Conservation (phyloP, 2,888 invertebrate genomes). For the Axea sp. region DNA sequence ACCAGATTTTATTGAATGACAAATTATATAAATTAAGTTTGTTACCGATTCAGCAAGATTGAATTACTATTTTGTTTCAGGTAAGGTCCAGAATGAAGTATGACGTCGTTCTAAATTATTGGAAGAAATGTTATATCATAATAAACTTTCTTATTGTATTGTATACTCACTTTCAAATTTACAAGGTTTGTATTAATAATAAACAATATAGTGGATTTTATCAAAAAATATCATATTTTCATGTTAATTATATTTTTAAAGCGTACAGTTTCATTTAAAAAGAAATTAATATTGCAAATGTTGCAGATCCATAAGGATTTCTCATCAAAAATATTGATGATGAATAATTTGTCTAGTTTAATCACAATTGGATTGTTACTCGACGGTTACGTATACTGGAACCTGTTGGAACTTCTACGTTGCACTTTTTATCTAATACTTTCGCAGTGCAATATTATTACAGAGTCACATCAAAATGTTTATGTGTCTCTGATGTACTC, state of each 20-base stretch:
- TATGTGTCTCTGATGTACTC: conserved; percentile 33
- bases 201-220: too few species aligned
- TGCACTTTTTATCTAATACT: conserved; percentile 83
- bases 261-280: neutral
- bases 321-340: conserved; percentile 82
- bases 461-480: conserved; percentile 14
- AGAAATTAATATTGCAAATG: conserved; percentile 60
- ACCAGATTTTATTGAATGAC: too few species aligned
- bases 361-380: conserved; percentile 87
- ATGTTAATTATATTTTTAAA: neutral
- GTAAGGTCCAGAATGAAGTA: conserved; percentile 84
- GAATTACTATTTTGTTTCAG: conserved; percentile 81
- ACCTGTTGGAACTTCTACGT: conserved; percentile 83
- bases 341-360: conserved; percentile 85
- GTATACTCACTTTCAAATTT: conserved; percentile 85
- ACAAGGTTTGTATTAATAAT: conserved; percentile 83
- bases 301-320: conserved; percentile 83
- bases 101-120: conserved; percentile 83
- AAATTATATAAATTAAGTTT: too few species aligned
- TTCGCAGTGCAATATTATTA: conserved; percentile 58
- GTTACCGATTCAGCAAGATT: too few species aligned
- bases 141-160: conserved; percentile 85
- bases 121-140: conserved; percentile 85
- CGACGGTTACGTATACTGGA: conserved; percentile 84
- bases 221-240: neutral